Conservation (phyloP, 2,888 invertebrate species). For the Amaurobius ferox region DNA sequence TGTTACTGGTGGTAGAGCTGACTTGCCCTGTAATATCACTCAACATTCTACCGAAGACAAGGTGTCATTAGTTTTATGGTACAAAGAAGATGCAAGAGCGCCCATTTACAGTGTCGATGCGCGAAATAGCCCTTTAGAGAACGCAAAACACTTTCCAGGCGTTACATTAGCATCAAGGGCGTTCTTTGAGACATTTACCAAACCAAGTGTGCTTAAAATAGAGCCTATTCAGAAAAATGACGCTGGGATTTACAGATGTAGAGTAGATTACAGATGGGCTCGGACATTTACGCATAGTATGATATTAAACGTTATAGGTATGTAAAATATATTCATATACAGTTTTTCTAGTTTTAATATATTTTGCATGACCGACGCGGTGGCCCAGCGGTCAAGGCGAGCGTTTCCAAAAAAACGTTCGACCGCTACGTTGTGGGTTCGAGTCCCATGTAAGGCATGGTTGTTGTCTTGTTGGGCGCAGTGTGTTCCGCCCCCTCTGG, state of each 20-base stretch:
- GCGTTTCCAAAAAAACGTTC: too few relatives aligned
- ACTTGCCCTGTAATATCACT: conserved; percentile 77
- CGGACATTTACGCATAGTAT: conserved; percentile 66
- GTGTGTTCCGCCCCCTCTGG: too few relatives aligned
- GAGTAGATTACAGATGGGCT: conserved; percentile 72
- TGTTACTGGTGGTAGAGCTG: conserved; percentile 68
- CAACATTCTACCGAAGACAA: conserved; percentile 68
- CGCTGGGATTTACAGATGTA: conserved; percentile 69
- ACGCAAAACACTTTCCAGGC: conserved; percentile 71
- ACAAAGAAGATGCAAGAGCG: conserved; percentile 63
- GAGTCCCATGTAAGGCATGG: too few relatives aligned
- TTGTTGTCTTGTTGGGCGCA: too few relatives aligned
- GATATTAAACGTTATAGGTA: conserved; percentile 69
- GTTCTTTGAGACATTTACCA: conserved; percentile 65
- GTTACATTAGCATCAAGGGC: conserved; percentile 59
- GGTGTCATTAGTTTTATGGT: conserved; percentile 72
- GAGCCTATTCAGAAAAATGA: conserved; percentile 69
- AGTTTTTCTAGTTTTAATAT: too few relatives aligned
- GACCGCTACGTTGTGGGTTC: too few relatives aligned
- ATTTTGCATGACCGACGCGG: too few relatives aligned
- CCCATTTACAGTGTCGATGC: conserved; percentile 72
- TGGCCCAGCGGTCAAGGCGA: too few relatives aligned
- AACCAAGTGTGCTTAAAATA: conserved; percentile 61
- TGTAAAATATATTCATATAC: too few relatives aligned
- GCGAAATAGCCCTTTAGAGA: conserved; percentile 63